Conservation (phyloP, 2,113 vertebrate genomes). For the Phylloscopus trochilus region DNA sequence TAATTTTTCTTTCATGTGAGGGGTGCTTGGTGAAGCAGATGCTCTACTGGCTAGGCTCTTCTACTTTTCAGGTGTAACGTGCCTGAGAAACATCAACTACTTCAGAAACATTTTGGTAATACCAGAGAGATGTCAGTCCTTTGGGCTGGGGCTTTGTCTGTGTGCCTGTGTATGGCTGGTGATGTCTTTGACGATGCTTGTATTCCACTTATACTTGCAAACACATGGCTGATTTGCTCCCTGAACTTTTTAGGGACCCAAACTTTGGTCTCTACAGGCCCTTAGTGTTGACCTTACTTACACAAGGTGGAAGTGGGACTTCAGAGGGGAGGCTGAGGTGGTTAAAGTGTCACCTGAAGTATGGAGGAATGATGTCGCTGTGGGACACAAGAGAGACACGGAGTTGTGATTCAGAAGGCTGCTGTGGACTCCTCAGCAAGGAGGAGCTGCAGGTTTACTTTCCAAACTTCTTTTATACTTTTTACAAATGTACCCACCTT, state of each 20-base stretch:
- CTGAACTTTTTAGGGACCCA: neutral
- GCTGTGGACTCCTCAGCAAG: too few species aligned
- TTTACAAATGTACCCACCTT: too few species aligned
- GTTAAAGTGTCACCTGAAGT: neutral
- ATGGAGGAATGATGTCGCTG: too few species aligned
- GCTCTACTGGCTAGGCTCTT: neutral
- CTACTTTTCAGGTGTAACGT: neutral
- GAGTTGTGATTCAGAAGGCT: too few species aligned
- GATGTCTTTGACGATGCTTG: neutral
- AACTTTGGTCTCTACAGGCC: neutral
- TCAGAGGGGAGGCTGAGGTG: neutral
- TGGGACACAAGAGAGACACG: too few species aligned
- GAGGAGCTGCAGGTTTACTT: too few species aligned
- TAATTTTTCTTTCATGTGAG: neutral
- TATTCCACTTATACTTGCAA: neutral
- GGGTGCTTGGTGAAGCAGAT: neutral
- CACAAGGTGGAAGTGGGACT: neutral
- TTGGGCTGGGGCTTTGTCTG: neutral
- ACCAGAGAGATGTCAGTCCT: neutral
- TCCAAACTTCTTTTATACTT: too few species aligned
- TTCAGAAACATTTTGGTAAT: neutral
- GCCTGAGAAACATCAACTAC: neutral
- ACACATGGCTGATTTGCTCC: neutral
- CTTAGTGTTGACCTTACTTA: neutral
- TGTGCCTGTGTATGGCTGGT: neutral